Evolutionary conservation across 2,797 vertebrate genomes (phyloP), one percentile per base, ranked within the genome.

Genomic region (Sebastes diaconus): DNA sequence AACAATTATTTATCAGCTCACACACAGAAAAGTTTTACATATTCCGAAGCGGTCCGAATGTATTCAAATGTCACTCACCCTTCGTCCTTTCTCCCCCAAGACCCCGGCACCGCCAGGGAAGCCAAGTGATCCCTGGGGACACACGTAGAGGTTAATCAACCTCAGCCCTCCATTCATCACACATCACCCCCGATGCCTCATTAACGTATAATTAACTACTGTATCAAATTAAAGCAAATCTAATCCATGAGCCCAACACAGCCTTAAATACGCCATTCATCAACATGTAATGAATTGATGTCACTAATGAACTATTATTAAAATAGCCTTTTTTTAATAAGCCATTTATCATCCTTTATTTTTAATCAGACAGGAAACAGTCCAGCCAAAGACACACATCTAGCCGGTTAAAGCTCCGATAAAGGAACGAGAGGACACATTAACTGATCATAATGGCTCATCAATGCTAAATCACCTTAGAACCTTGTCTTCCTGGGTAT

Each of bases 21-120:
- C 27, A 18, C 11, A 68, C n/a, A 42, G 11, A 66, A 61, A 60
- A 8, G n/a, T 79, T 69, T 69, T 25, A 75, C 14, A 82, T 39
- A 63, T 59, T 22, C 22, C 34, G 24, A 75, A 63, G 50, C 42
- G 52, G 63, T 63, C 42, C n/a, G 46, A 83, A 74, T 73, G 24
- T 61, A 52, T 66, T 60, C 36, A 70, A 16, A 79, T 72, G 52
- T 66, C 39, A 55, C 27, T 96, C 85, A 99, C 98, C 95, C 97
- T 95, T 92, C 96, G 97, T 89, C 98, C 98, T 92, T 99, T 99
- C 79, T 98, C 98, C 90, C 98, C 98, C 0, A 72, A 42, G 61
- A 95, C 78, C 29, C 98, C 97, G 4, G 91, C 60, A 16, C 90
- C 67, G 66, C 98, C 98, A 0, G 90, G 90, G 92, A 98, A 98